A percentile compares a stretch with the other conserved stretches of the same genome.
These are phyloP conservation scores for Nephotettix cincticeps DNA, from an alignment of 1,140 invertebrate species.

Conservation along the genomic window DNA sequence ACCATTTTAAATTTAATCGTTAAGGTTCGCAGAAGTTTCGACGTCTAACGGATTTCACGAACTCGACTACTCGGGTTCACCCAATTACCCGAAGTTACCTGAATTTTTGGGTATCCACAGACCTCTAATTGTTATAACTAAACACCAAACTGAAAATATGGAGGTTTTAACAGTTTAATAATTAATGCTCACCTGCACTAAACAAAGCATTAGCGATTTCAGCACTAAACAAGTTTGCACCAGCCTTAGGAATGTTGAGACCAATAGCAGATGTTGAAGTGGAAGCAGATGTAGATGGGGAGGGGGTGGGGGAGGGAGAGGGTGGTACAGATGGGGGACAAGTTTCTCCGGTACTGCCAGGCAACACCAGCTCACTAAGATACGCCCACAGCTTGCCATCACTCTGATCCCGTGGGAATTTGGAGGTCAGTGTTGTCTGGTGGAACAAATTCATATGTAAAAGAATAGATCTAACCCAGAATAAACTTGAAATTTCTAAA, in stretches of 20 bases:
- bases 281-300: conserved; percentile 2
- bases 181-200: conserved; percentile 37
- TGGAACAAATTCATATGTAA: too few species aligned
- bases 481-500: too few species aligned
- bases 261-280: neutral
- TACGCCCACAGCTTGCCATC: conserved; percentile 40
- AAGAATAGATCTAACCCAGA: too few species aligned
- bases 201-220: conserved; percentile 41
- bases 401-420: conserved; percentile 42
- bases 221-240: conserved; percentile 26
- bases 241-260: conserved; percentile 17
- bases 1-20: too few species aligned
- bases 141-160: too few species aligned
- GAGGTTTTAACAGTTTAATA: too few species aligned
- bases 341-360: conserved; percentile 21
- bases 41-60: too few species aligned
- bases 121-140: too few species aligned
- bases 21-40: too few species aligned
- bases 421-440: conserved; percentile 40
- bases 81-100: too few species aligned
- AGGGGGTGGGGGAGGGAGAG: neutral
- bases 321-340: conserved; percentile 11
- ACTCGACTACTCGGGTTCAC: too few species aligned
- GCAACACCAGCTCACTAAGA: conserved; percentile 39
- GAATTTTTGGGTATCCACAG: too few species aligned